Evolutionary conservation across 2,888 invertebrate genomes (phyloP), one percentile per base, ranked within the genome.

Genomic region (Pseudanteris insignis): DNA sequence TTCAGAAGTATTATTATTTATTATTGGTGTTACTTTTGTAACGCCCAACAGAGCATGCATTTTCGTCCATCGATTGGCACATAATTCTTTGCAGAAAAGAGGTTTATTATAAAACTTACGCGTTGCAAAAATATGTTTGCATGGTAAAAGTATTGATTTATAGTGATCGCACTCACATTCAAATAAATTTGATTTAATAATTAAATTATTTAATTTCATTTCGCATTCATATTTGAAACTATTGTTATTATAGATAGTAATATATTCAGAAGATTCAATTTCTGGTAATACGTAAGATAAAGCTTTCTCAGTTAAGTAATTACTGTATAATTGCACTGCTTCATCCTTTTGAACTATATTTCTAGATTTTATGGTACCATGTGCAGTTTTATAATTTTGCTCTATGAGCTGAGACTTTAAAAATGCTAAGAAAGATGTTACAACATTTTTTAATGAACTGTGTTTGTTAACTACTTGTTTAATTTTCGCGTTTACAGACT

Each of bases 111-210:
- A 44, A 44, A 44, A 33, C n/a, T 5, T n/a, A 2, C 44, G 33
- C 1, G 33, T 26, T 33, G 44, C 25, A 33, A 33, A 44, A 5
- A 44, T 44, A 34, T 44, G 44, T 21, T 14, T 33, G 26, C 33
- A 44, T 1, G 44, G 44, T 26, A 44, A 25, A 6, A 1, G 33
- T n/a, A 44, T 14, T 7, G 44, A 44, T 15, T 21, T 44, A 11
- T 33, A 44, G 11, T 29, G 11, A 10, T 3, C 10, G 11, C 44
- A 44, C 7, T 25, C 24, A 44, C 44, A 44, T 15, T 25, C 13
- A 46, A 51, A 50, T 44, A 51, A 51, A 46, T 46, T 18, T 33
- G 33, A 33, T 33, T 13, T 33, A n/a, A 33, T 33, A 33, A 14
- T 33, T 1, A n/a, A 4, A 8, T 13, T 5, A 33, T 33, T n/a